phyloP scores from a whole-genome alignment of 1,140 invertebrate species.

The Nixonia krombeini region DNA sequence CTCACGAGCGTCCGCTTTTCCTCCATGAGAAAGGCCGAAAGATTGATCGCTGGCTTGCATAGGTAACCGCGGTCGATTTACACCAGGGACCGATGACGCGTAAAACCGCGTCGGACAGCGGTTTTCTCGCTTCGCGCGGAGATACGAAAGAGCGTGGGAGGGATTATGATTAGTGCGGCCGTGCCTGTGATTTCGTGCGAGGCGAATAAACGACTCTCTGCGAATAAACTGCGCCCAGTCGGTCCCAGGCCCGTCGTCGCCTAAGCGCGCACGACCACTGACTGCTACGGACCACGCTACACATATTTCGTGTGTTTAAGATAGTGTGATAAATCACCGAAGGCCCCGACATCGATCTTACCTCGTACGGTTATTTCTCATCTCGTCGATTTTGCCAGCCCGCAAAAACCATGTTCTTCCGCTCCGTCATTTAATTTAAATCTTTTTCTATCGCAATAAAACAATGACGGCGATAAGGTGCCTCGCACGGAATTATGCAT shows the following conservation, averaged over 20 bases:
- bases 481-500: no score
- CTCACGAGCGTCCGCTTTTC: no score
- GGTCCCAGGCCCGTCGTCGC: not conserved
- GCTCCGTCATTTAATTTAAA: no score
- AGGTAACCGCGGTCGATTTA: not conserved
- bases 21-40: not conserved
- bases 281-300: no score
- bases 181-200: no score
- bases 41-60: not conserved
- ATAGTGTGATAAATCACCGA: not conserved
- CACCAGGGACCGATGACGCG: not conserved
- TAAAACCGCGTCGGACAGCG: not conserved
- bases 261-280: not conserved
- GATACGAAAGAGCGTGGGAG: not conserved
- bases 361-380: not conserved
- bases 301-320: not conserved
- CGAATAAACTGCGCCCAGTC: not conserved
- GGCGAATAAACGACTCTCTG: not conserved
- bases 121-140: no score
- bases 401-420: no score
- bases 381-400: not conserved
- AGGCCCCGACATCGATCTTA: not conserved
- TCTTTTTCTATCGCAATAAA: no score
- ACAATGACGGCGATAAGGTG: no score
- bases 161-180: not conserved